phyloP scores from a whole-genome alignment of 2,113 vertebrate species.

The Clarias macrocephalus region DNA sequence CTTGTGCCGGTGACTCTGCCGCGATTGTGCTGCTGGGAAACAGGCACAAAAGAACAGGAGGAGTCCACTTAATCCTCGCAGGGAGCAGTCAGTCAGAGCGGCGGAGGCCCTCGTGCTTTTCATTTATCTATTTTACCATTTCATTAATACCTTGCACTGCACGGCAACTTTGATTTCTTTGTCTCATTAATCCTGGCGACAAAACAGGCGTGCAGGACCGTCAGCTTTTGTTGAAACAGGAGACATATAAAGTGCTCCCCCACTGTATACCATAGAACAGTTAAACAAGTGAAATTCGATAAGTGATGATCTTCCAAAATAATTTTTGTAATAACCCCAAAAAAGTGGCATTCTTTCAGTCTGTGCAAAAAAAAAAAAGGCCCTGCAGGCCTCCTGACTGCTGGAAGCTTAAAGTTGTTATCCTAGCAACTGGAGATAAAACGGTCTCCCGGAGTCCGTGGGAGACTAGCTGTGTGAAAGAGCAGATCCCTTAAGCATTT shows the following conservation, averaged over 20 bases:
- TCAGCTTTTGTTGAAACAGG: constrained; percentile 33
- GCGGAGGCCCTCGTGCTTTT: constrained; percentile 43
- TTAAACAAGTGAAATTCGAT: constrained; percentile 32
- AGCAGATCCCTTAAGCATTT: constrained; percentile 69
- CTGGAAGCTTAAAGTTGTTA: constrained; percentile 68
- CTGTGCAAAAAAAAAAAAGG: constrained; percentile 46
- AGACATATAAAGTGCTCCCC: constrained; percentile 4
- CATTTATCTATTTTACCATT: constrained; percentile 62
- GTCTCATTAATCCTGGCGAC: constrained; percentile 64
- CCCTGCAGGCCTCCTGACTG: constrained; percentile 60
- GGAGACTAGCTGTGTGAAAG: constrained; percentile 64
- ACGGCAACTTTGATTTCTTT: constrained; percentile 57
- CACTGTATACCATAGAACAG: constrained; percentile 24
- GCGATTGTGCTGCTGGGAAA: constrained; percentile 62
- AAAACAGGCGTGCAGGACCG: constrained; percentile 57
- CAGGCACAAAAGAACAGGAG: constrained; percentile 69
- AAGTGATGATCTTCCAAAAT: constrained; percentile 51
- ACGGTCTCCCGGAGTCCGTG: constrained; percentile 63
- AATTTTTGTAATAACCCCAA: constrained; percentile 56
- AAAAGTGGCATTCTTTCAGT: constrained; percentile 50
- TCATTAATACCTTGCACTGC: constrained; percentile 63
- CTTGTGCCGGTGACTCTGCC: constrained; percentile 48
- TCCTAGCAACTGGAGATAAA: constrained; percentile 69
- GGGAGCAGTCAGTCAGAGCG: constrained; percentile 62
- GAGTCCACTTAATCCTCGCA: constrained; percentile 69